Base-by-base conservation (phyloP, 30 jellyfish, hydroid and myxozoan species). In the Chrysaora quinquecirrha region DNA sequence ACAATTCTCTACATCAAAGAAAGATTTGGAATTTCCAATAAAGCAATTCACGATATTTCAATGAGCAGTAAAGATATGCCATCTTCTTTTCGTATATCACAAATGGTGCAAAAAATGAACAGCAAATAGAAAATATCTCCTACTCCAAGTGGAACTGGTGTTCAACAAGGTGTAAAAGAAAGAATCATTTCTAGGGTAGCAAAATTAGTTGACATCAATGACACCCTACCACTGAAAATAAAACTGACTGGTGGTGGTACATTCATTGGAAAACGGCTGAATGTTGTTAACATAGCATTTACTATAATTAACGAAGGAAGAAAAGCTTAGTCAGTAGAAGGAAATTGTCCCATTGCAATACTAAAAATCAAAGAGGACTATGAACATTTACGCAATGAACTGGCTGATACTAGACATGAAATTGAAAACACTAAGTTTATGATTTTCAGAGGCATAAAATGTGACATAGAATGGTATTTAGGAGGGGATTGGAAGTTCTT, bases 401-500 rank as follows among this genome's bases (percentile, higher is more conserved):
- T 73, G 21, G 50, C 46, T 29, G 76, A 73, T n/a, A 21, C 47
- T 25, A 73, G 29, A 12, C 4, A 6, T 35, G 85, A 73, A 2
- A 48, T 73, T 7, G 34, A 73, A 32, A 28, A 43, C 21, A 25
- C 56, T 23, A 16, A 23, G 2, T 25, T 19, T 22, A 43, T 73
- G 3, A 7, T 7, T 9, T 29, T 73, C 22, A 46, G 27, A 3
- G 48, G 48, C 48, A 9, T 19, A 10, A 73, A 23, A 21, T 43
- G 31, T 73, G 32, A 73, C 48, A 43, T 73, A 19, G 85, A 35
- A 28, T 73, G 56, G 56, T 76, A 52, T 49, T 43, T 76, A 24
- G 88, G 88, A 12, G 88, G 88, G 30, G 85, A 73, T 18, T 73
- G 88, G 88, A 76, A 54, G 32, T 76, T 76, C 58, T 46, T 58